A percentile compares a stretch with the other conserved stretches of the same genome.
These are phyloP conservation scores for Dipodomys stephensi DNA, from an alignment of 2,113 vertebrate genomes.

Conservation along the genomic window DNA sequence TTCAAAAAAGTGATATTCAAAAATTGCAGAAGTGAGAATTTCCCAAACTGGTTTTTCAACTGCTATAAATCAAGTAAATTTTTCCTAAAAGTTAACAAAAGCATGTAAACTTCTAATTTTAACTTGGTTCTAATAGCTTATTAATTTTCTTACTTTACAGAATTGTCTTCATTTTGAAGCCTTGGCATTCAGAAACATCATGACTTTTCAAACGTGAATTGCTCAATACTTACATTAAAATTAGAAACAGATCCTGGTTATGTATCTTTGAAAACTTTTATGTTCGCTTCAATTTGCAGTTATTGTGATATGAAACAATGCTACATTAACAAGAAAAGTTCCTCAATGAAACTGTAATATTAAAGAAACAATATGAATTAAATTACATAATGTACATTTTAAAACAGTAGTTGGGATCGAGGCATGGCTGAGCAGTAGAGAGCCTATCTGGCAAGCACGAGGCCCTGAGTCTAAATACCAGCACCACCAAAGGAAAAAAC, in stretches of 20 bases:
- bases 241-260: constrained; percentile 45
- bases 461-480: too few species aligned
- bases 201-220: constrained; percentile 62
- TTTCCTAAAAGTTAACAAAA: constrained; percentile 13
- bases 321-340: not conserved
- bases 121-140: constrained; percentile 53
- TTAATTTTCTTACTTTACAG: constrained; percentile 84
- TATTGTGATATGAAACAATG: not conserved
- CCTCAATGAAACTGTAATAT: not conserved
- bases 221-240: constrained; percentile 58
- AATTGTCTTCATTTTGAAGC: constrained; percentile 89
- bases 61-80: not conserved
- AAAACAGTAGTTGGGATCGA: constrained; percentile 10
- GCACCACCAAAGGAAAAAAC: too few species aligned
- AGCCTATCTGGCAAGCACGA: too few species aligned
- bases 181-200: constrained; percentile 86
- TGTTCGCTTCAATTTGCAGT: constrained; percentile 1
- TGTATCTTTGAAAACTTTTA: constrained; percentile 1
- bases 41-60: constrained; percentile 11
- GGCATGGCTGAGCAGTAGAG: too few species aligned
- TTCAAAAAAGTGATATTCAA: not conserved
- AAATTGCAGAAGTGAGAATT: not conserved
- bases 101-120: constrained; percentile 16
- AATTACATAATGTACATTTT: constrained; percentile 51
- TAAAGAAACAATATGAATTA: constrained; percentile 38